Conservation (phyloP, 2,797 vertebrate species). For the Tympanoctomys barrerae region DNA sequence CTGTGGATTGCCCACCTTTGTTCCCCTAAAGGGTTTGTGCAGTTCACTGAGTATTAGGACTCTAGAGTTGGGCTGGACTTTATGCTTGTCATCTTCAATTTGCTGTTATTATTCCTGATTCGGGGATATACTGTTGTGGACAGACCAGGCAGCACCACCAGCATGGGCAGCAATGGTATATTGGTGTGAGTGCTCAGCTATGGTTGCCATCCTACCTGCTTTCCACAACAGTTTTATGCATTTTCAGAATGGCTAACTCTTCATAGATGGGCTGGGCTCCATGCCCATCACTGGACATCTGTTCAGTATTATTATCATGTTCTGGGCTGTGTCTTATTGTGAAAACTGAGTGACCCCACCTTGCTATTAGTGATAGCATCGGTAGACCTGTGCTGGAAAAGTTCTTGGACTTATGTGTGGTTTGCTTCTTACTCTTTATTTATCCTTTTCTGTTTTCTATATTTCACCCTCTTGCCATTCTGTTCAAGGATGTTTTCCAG, state of each 20-base stretch:
- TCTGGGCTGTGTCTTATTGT: not conserved
- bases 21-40: not conserved
- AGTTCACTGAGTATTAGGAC: not conserved
- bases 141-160: not conserved
- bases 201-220: no score
- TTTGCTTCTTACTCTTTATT: not conserved
- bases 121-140: not conserved
- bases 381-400: not conserved
- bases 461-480: not conserved
- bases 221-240: not conserved
- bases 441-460: not conserved
- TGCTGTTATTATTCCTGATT: not conserved
- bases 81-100: not conserved
- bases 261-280: not conserved
- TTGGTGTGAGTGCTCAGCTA: not conserved
- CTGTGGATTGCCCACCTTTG: not conserved
- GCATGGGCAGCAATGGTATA: not conserved
- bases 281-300: not conserved
- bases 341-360: not conserved
- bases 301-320: not conserved
- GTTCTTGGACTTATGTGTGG: not conserved
- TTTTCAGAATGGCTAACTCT: not conserved
- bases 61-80: not conserved
- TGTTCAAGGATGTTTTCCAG: not conserved
- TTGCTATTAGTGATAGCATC: not conserved